These are phyloP conservation scores for Hyles vespertilio DNA, from an alignment of 1,140 invertebrate genomes.

Conservation along the genomic window DNA sequence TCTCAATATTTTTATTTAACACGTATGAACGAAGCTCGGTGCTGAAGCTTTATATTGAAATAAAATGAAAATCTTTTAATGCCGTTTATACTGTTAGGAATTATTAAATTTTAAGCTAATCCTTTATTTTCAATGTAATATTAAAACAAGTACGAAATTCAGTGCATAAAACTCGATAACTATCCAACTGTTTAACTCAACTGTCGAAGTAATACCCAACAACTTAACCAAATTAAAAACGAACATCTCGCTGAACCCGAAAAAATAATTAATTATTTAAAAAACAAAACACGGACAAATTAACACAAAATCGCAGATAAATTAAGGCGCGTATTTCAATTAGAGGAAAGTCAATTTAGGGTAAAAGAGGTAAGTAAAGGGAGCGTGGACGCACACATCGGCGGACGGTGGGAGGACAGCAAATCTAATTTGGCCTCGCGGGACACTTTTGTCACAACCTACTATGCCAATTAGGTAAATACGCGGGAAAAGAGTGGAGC, in stretches of 20 bases:
- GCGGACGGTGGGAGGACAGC: slow-evolving; percentile 26
- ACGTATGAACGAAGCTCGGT: too few relatives aligned
- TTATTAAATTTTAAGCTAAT: too few relatives aligned
- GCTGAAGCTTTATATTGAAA: too few relatives aligned
- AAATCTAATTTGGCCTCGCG: slow-evolving; percentile 61
- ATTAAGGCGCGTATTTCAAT: slow-evolving; percentile 53
- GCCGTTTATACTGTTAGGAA: too few relatives aligned
- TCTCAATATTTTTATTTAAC: too few relatives aligned
- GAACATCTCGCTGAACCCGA: not conserved
- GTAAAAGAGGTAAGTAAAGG: slow-evolving; percentile 64
- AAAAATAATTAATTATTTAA: slow-evolving; percentile 25
- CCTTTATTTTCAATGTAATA: too few relatives aligned
- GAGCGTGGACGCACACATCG: slow-evolving; percentile 29
- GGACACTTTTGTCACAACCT: slow-evolving; percentile 61
- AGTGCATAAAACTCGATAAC: too few relatives aligned
- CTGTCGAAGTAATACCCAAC: too few relatives aligned
- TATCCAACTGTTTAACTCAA: too few relatives aligned
- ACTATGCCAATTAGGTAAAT: slow-evolving; percentile 68
- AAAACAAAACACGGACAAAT: slow-evolving; percentile 6
- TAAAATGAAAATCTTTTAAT: too few relatives aligned
- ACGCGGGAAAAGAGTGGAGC: slow-evolving; percentile 33
- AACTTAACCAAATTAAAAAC: too few relatives aligned
- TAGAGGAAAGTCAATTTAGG: slow-evolving; percentile 58
- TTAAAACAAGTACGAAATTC: too few relatives aligned
- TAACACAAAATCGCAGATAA: slow-evolving; percentile 31